Base-by-base conservation (phyloP, 2,113 vertebrate species). In the Indicator maculatus region DNA sequence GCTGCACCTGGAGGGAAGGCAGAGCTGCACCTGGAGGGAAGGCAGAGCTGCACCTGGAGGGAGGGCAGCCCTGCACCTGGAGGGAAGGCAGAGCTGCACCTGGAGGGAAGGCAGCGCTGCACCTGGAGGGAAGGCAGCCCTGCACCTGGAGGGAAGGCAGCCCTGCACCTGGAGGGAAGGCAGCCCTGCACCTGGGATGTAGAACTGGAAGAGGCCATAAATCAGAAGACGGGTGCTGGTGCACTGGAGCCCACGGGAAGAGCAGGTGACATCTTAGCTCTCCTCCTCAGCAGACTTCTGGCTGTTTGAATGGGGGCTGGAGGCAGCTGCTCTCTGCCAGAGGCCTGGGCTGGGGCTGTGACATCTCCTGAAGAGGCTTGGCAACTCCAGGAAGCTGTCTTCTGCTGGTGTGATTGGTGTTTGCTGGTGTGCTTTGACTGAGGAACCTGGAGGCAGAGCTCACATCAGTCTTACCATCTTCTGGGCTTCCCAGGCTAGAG, bases 391-490 rank as follows among this genome's bases (percentile, higher is more conserved):
- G 15, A 56, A 44, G 8, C 5, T 47, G 5, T 16, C 6, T 76
- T 12, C 75, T 24, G 13, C 5, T 2, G 0, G 0, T 15, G 36
- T 5, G 41, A 6, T 31, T 6, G 56, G 3, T 56, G 16, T 78
- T 31, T 31, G 47, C 47, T 47, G 59, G 8, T 21, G 24, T n/a
- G 58, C 47, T 14, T 0, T 0, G 16, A 2, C 0, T 8, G 72
- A 88, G 65, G 56, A 60, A 74, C 3, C 27, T 31, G 38, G 70
- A 41, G 70, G 4, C 5, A 15, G 20, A 24, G 7, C 60, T 64
- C 70, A 41, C 9, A 16, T 26, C 12, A 30, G 50, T 24, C 55
- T 36, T 44, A 26, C 6, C 10, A 11, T 24, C 19, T 50, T 6
- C 74, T 44, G 55, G 16, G 8, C 82, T 79, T 66, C 4, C 59